These are phyloP conservation scores for Margaritifera margaritifera DNA, from an alignment of 2,888 invertebrate genomes.

Conservation along the genomic window DNA sequence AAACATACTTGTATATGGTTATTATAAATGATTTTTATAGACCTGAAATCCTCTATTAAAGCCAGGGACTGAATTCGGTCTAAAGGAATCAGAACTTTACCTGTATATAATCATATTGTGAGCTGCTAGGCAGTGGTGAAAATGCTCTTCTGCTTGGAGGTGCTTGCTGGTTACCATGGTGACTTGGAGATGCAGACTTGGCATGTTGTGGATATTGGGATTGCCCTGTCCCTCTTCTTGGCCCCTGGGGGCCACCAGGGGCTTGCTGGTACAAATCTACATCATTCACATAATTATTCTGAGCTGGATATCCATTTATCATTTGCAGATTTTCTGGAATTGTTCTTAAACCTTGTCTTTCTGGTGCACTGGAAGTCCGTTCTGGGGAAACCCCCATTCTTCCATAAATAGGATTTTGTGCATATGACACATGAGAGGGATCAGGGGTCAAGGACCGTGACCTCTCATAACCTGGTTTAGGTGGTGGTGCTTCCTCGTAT, in stretches of 20 bases:
- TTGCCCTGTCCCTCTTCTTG: conserved; percentile 13
- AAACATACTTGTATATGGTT: too few relatives aligned
- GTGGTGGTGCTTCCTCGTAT: conserved; percentile 38
- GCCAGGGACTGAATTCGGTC: too few relatives aligned
- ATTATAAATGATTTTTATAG: too few relatives aligned
- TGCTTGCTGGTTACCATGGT: conserved; percentile 30
- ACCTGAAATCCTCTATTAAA: too few relatives aligned
- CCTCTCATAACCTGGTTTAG: conserved; percentile 45
- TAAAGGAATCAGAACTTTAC: conserved; percentile 6
- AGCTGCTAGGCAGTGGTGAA: conserved; percentile 44
- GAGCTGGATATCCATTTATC: conserved; percentile 35
- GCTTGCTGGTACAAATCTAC: conserved; percentile 28
- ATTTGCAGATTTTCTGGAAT: conserved; percentile 63
- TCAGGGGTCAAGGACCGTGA: conserved; percentile 61
- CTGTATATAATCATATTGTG: conserved; percentile 47
- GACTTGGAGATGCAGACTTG: conserved; percentile 41
- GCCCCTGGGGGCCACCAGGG: conserved; percentile 17
- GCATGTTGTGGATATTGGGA: conserved; percentile 27
- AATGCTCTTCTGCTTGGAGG: conserved; percentile 43
- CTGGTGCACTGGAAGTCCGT: conserved; percentile 45
- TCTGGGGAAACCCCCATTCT: conserved; percentile 42
- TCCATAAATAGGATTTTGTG: conserved; percentile 54
- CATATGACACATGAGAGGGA: conserved; percentile 45
- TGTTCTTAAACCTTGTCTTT: conserved; percentile 51
- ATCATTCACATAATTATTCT: conserved; percentile 21